Conservation (phyloP, 2,797 vertebrate genomes). For the Mastacembelus armatus region DNA sequence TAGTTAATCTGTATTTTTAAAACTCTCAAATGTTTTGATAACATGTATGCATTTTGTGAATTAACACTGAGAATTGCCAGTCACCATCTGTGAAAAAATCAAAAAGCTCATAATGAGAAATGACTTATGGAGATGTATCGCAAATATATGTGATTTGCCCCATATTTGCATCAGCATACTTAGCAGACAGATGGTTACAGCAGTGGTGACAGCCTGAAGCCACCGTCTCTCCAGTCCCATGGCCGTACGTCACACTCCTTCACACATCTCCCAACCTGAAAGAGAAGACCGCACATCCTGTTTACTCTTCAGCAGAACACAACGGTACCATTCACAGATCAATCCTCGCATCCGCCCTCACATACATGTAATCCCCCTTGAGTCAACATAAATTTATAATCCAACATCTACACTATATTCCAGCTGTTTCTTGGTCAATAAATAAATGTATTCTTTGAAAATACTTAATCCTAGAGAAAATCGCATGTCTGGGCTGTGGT, state of each 20-base stretch:
- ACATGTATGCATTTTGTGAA: neutral
- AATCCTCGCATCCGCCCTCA: conserved; percentile 40
- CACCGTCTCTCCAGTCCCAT: conserved; percentile 85
- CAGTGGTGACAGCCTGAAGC: conserved; percentile 80
- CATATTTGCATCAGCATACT: conserved; percentile 70
- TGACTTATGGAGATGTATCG: conserved; percentile 25
- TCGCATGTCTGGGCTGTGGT: conserved; percentile 54
- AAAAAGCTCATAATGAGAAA: conserved; percentile 14
- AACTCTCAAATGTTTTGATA: neutral
- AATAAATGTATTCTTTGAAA: conserved; percentile 68
- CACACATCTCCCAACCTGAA: conserved; percentile 82
- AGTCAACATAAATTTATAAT: conserved; percentile 66
- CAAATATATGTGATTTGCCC: conserved; percentile 41
- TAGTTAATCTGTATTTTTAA: conserved; percentile 26
- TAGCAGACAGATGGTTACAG: conserved; percentile 80
- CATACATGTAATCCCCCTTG: conserved; percentile 65
- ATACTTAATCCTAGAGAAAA: conserved; percentile 61
- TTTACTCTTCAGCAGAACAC: conserved; percentile 42
- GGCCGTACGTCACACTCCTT: conserved; percentile 83
- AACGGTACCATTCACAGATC: conserved; percentile 25
- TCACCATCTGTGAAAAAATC: neutral
- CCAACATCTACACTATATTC: conserved; percentile 51
- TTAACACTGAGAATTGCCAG: neutral
- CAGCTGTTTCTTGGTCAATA: conserved; percentile 64
- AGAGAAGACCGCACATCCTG: conserved; percentile 54